A percentile compares a stretch with the other conserved stretches of the same genome.
Conservation (phyloP, 2,797 vertebrate species). For the Notamacropus eugenii region DNA sequence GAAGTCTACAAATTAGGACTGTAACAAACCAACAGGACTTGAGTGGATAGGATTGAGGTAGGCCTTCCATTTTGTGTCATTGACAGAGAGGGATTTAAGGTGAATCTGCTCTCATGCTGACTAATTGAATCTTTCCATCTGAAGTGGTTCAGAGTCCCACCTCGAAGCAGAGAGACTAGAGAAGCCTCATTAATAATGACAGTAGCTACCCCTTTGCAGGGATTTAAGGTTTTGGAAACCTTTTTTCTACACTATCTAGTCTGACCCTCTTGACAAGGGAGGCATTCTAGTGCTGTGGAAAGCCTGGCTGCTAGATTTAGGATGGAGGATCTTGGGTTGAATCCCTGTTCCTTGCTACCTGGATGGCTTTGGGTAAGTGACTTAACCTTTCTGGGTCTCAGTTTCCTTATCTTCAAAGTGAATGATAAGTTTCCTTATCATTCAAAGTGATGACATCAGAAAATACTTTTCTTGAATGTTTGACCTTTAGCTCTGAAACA, state of each 20-base stretch:
- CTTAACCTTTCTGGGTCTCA: background rate
- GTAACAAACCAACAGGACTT: background rate
- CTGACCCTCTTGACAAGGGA: background rate
- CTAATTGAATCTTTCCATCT: background rate
- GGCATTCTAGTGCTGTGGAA: background rate
- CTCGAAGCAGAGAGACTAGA: background rate
- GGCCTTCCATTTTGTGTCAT: background rate
- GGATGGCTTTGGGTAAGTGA: background rate
- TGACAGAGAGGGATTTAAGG: background rate
- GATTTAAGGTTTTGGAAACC: background rate
- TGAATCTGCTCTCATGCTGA: background rate
- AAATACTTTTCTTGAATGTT: too few relatives aligned
- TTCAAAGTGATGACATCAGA: too few relatives aligned
- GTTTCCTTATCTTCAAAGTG: background rate
- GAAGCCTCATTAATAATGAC: background rate
- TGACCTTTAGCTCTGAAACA: too few relatives aligned
- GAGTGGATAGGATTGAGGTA: background rate
- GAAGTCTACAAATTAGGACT: background rate
- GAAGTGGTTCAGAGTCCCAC: background rate
- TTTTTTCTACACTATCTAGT: background rate
- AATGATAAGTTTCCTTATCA: too few relatives aligned
- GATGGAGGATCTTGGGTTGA: background rate
- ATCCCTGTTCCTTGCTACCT: background rate
- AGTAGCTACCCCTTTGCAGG: background rate
- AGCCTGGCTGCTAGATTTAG: background rate